Base-by-base conservation (phyloP, 2,797 vertebrate genomes). In the Helicolenus hilgendorfi region DNA sequence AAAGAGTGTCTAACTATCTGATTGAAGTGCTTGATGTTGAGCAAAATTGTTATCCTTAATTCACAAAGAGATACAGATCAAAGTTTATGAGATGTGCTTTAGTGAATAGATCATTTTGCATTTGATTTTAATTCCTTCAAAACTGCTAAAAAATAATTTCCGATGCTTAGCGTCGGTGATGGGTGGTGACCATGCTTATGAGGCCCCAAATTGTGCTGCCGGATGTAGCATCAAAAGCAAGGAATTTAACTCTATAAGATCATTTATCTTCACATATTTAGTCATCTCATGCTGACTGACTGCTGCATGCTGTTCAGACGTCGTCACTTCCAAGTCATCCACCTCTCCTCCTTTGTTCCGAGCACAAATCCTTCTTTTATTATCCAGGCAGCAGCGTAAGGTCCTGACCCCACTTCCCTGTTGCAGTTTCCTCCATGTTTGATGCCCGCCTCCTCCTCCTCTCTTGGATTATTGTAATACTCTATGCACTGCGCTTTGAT, bases 291-390 rank as follows among this genome's bases (percentile, higher is more conserved):
- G 24, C 71, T 36, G 81, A 80, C 79, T 81, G 81, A 60, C 60
- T 93, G 88, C 91, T 79, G 88, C 83, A 85, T 91, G 92, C 79
- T 92, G 89, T 89, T 94, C 86, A 88, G 79, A 92, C 73, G 15
- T 70, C 70, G 72, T 89, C 85, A 63, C 86, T 90, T 80, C 70
- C 77, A 75, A 90, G 87, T 94, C 88, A 63, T 91, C 85, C 71
- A 89, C 83, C 83, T 91, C 77, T 86, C 58, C 79, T 84, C 69
- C 89, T 97, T 96, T 96, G 94, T 96, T 96, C 91, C 70, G 71
- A 92, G 89, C 93, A 93, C 94, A 96, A 95, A 97, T 96, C 95
- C 93, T 92, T 91, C 87, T 95, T 96, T 97, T 96, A 95, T 96
- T 93, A 96, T 93, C 93, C 92, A 88, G 93, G 87, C 93, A 74